phyloP scores from a whole-genome alignment of 2,113 vertebrate species.

The Brachyhypopomus gauderio region DNA sequence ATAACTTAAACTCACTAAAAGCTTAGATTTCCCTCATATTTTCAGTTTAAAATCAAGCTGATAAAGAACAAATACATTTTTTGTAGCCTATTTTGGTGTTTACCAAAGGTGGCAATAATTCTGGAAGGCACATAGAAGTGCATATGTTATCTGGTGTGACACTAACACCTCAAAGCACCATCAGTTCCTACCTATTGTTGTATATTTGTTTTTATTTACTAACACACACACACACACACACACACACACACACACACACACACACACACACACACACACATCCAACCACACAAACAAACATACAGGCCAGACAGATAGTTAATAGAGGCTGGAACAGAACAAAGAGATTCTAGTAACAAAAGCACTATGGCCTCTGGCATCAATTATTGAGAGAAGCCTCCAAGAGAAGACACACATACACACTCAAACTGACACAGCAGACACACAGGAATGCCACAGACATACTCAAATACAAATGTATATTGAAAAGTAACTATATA shows the following conservation, averaged over 20 bases:
- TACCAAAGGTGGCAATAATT: too few relatives aligned
- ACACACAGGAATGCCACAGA: neutral
- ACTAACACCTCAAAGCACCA: neutral
- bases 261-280: constrained; percentile 2
- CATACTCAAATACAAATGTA: neutral
- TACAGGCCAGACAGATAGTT: neutral
- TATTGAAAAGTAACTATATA: neutral
- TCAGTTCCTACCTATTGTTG: neutral
- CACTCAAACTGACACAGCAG: neutral
- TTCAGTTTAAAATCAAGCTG: neutral
- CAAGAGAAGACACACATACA: constrained; percentile 20
- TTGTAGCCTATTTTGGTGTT: neutral
- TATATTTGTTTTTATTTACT: neutral
- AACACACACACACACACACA: constrained; percentile 17
- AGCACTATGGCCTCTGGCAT: constrained; percentile 33
- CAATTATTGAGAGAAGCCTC: constrained; percentile 46
- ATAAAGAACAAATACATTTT: constrained; percentile 17
- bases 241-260: neutral
- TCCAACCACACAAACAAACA: neutral
- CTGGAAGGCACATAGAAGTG: too few relatives aligned
- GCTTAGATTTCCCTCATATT: too few relatives aligned
- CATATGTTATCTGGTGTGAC: neutral
- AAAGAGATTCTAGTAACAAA: constrained; percentile 41
- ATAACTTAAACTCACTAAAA: too few relatives aligned
- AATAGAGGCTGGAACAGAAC: constrained; percentile 10